Base-by-base conservation (phyloP, 1,140 invertebrate genomes). In the Brachionus paranguensis region DNA sequence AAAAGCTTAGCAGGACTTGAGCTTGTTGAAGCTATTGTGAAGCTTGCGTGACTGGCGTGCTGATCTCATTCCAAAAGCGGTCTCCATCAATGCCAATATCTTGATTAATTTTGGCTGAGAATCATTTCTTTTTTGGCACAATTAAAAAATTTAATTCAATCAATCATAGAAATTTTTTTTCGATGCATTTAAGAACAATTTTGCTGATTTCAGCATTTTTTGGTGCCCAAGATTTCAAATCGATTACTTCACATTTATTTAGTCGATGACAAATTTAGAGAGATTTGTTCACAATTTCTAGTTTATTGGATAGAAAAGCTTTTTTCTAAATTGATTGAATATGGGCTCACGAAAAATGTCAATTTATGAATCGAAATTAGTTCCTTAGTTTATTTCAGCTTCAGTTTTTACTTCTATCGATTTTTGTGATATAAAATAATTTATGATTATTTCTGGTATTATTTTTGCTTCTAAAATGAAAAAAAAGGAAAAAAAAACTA, bases 391-490 rank as follows among this genome's bases (percentile, higher is more conserved):
- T 37, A 41, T 72, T 72, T n/a, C 27, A 68, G 29, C 37, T 20
- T 72, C 29, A 72, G 14, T 72, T 72, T 72, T 72, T 33, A 17
- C 37, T 72, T 72, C 68, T 20, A 72, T 72, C 68, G 68, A 72
- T 41, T 41, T 72, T 72, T 72, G 68, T 37, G 27, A 72, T 72
- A 72, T 72, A 68, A 12, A 68, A 68, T 68, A 72, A 72, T 41
- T 72, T 72, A 72, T 72, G 68, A 37, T 72, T 37, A 72, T 72
- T 72, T 41, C 37, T 72, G 68, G n/a, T 41, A 37, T 41, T 72
- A 37, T 72, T 68, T 6, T 68, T 68, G 27, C 27, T 33, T 33
- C 64, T 33, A 29, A 68, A 68, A 37, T 37, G 2, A 37, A 29
- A 29, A 37, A 37, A 37, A 37, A 64, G 12, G 3, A 24, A 64